phyloP scores from a whole-genome alignment of 37 sponge, comb jelly and placozoan genomes.

The Mnemiopsis leidyi region DNA sequence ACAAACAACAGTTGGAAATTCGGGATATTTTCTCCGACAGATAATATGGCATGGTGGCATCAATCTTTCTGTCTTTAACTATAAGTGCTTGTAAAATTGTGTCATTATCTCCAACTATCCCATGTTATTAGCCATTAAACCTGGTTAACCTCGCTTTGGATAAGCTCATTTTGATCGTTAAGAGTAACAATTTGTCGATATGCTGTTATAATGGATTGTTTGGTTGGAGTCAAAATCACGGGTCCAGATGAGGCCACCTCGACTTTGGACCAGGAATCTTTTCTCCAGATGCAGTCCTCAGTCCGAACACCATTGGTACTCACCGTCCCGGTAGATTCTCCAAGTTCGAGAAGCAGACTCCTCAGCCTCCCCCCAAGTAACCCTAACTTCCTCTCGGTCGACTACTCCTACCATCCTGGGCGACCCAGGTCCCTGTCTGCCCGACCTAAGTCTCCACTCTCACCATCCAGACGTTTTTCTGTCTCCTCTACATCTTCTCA shows the following conservation, averaged over 20 bases:
- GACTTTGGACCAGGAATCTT: not conserved
- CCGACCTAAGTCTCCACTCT: not conserved
- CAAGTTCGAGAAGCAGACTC: too few species aligned
- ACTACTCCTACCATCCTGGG: not conserved
- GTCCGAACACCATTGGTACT: not conserved
- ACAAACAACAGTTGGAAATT: too few species aligned
- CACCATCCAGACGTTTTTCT: too few species aligned
- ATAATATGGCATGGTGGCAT: too few species aligned
- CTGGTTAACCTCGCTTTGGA: not conserved
- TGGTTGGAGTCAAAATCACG: not conserved
- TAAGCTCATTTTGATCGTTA: not conserved
- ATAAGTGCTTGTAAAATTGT: not conserved
- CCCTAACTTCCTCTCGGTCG: not conserved
- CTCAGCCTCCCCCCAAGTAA: not conserved
- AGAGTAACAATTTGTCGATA: not conserved
- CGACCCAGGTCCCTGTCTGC: not conserved
- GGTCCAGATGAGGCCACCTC: not conserved
- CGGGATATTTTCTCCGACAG: too few species aligned
- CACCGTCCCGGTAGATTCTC: not conserved
- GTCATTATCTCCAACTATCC: not conserved
- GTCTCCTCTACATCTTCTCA: too few species aligned
- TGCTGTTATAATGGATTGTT: not conserved
- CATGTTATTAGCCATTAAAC: not conserved
- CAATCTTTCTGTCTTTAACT: not conserved
- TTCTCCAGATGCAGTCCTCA: not conserved